A percentile compares a stretch with the other conserved stretches of the same genome.
Evolutionary conservation across 2,797 vertebrate genomes (phyloP).

Genomic region (Coreius guichenoti): DNA sequence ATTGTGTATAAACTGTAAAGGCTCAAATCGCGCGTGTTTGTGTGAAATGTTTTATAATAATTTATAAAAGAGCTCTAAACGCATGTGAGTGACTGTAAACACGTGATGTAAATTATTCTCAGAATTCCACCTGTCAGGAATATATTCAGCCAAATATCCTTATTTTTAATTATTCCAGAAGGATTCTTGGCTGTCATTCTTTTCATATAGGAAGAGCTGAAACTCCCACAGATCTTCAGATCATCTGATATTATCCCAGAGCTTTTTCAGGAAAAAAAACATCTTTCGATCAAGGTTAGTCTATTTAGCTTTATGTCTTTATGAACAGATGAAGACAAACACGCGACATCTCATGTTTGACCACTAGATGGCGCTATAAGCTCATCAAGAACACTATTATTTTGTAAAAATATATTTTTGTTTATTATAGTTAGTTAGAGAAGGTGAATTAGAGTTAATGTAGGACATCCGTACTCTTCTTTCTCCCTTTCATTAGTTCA

Average conservation of each 20-base stretch:
- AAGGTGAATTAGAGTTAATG: neutral
- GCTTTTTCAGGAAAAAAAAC: neutral
- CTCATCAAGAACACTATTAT: neutral
- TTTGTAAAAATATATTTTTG: no score
- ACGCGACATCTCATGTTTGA: neutral
- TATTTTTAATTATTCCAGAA: neutral
- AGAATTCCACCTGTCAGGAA: neutral
- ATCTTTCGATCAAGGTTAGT: no score
- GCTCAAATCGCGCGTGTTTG: slow-evolving; percentile 19
- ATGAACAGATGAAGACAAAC: neutral
- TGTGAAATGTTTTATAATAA: neutral
- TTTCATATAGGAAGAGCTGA: neutral
- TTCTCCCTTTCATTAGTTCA: neutral
- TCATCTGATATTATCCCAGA: neutral
- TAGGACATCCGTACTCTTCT: neutral
- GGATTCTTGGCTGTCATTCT: neutral
- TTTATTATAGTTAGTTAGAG: neutral
- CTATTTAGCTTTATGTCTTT: neutral
- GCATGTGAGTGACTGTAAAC: neutral
- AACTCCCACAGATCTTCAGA: neutral
- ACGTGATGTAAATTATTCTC: neutral
- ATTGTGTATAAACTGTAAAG: slow-evolving; percentile 81
- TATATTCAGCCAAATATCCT: neutral
- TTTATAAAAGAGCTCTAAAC: neutral
- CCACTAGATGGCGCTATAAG: slow-evolving; percentile 24